Conservation (phyloP, 2,113 vertebrate genomes). For the Cheirogaleus medius region DNA sequence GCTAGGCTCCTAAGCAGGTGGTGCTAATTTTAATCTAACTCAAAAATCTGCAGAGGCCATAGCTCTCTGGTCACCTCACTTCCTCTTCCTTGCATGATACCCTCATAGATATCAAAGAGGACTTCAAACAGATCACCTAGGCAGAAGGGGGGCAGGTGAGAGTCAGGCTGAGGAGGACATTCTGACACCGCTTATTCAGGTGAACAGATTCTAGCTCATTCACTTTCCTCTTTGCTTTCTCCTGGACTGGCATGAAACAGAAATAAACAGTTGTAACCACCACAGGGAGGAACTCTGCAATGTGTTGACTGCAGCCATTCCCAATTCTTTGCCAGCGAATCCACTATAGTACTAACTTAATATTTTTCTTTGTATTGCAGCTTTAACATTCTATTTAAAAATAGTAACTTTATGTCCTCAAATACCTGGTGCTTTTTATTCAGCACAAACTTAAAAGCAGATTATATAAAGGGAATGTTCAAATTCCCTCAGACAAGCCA, state of each 20-base stretch:
- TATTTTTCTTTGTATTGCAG: slow-evolving; percentile 1
- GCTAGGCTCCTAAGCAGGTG: slow-evolving; percentile 34
- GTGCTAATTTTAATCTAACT: slow-evolving; percentile 67
- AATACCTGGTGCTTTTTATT: slow-evolving; percentile 58
- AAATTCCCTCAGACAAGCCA: slow-evolving; percentile 27
- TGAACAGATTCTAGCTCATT: slow-evolving; percentile 68
- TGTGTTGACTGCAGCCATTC: slow-evolving; percentile 55
- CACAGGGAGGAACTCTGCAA: slow-evolving; percentile 63
- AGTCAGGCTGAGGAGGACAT: slow-evolving; percentile 58
- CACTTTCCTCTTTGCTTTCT: slow-evolving; percentile 63
- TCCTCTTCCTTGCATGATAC: slow-evolving; percentile 1
- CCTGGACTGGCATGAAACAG: slow-evolving; percentile 65
- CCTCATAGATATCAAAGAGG: slow-evolving; percentile 23
- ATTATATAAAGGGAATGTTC: slow-evolving; percentile 23
- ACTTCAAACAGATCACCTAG: slow-evolving; percentile 50
- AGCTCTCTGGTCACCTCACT: slow-evolving; percentile 20
- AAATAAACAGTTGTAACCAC: slow-evolving; percentile 76
- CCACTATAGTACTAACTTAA: slow-evolving; percentile 22
- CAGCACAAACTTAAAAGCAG: slow-evolving; percentile 52
- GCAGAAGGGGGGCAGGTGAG: background rate
- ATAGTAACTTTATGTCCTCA: slow-evolving; percentile 73
- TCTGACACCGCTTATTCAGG: slow-evolving; percentile 64
- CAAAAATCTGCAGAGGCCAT: slow-evolving; percentile 36
- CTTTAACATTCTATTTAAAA: slow-evolving; percentile 41
- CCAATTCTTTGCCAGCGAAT: slow-evolving; percentile 58